Base-by-base conservation (phyloP, 2,888 invertebrate species). In the Teleiodes luculella region DNA sequence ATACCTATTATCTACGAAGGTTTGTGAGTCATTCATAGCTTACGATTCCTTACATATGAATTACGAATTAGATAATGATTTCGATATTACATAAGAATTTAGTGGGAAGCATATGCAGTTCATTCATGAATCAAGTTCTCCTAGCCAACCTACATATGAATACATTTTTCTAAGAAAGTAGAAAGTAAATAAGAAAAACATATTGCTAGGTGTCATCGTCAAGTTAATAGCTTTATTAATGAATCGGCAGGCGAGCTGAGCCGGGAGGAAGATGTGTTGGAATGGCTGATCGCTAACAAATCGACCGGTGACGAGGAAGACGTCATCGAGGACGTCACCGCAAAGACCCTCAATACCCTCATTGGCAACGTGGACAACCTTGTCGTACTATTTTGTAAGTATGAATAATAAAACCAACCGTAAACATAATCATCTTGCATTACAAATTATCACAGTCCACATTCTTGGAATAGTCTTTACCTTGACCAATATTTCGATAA, bases 1-100 rank as follows among this genome's bases (percentile, higher is more conserved):
- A 97, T 96, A 80, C 97, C 97, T 65, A 95, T 97, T 80, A 96
- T 97, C 78, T 98, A 96, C 84, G 96, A 97, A 93, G 95, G 97
- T 97, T 90, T 60, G 83, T 84, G 75, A 81, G 60, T 81, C 72
- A 80, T 74, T 81, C 72, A 80, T 74, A 74, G 70, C 74, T 16
- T 73, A 74, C 66, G 65, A 65, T 66, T 66, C 60, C 63, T 78
- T 72, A 76, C 70, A 73, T 72, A 73, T 66, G 61, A 63, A 72
- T 73, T 70, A 63, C 66, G 68, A 73, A 78, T 64, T 56, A 56
- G 66, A 68, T 64, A 64, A 61, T 64, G 58, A 62, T 70, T 63
- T 57, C 52, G 28, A 16, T 39, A 50, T 53, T 56, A 56, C 47
- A 47, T 56, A 56, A 56, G 24, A 54, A 33, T 5, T 48, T 37